phyloP scores from a whole-genome alignment of 2,888 invertebrate species.

The Lycaena phlaeas region DNA sequence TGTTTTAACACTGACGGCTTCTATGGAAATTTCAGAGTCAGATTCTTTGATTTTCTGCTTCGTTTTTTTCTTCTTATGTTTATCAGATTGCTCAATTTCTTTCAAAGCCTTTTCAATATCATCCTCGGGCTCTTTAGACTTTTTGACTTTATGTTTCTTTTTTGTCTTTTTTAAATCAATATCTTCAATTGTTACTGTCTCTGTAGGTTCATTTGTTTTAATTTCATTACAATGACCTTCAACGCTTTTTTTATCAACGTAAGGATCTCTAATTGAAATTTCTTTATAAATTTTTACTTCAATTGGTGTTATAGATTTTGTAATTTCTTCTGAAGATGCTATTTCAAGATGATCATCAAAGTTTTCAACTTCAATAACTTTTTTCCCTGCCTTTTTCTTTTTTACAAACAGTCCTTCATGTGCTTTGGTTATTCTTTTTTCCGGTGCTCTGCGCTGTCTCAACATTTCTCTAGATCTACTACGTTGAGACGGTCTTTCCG shows the following conservation, averaged over 20 bases:
- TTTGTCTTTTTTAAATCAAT: conserved; percentile 41
- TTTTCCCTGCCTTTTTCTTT: conserved; percentile 51
- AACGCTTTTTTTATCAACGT: conserved; percentile 21
- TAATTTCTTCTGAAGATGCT: conserved; percentile 15
- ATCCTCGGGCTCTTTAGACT: conserved; percentile 42
- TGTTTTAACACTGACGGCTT: background rate
- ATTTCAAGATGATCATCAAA: conserved; percentile 41
- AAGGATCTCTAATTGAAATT: conserved; percentile 11
- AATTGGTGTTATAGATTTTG: background rate
- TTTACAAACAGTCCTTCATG: conserved; percentile 44
- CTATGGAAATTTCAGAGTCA: conserved; percentile 4
- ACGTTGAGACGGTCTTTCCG: conserved; percentile 31
- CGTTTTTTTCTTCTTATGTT: conserved; percentile 46
- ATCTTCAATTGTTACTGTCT: conserved; percentile 25
- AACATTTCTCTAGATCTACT: conserved; percentile 58
- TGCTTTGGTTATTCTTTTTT: conserved; percentile 47
- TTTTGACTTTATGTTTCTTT: conserved; percentile 55
- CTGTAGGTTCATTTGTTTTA: conserved; percentile 21
- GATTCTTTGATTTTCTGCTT: conserved; percentile 38
- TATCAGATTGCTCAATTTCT: conserved; percentile 54
- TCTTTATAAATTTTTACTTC: conserved; percentile 13
- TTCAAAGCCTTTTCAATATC: conserved; percentile 59
- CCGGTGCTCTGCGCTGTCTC: conserved; percentile 47
- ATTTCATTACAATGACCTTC: conserved; percentile 23
- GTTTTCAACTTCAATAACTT: conserved; percentile 55